Evolutionary conservation across 2,888 invertebrate species (phyloP), one percentile per base, ranked within the genome.

Genomic region (Anticlea derivata): DNA sequence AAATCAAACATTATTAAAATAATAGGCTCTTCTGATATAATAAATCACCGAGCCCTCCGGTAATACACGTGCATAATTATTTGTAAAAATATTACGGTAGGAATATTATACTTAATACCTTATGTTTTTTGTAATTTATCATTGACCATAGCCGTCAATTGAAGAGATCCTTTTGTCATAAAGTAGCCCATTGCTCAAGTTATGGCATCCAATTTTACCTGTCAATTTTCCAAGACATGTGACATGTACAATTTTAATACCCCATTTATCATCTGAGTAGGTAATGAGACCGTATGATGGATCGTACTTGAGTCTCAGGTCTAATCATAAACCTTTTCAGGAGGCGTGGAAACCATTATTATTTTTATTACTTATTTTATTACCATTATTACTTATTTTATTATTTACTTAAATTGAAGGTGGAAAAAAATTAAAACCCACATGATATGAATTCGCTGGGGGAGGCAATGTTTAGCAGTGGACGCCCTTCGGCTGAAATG

Each of bases 251-350:
- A 62, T 63, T 69, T 64, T 65, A 66, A 64, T 56, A 55, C 50
- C 50, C 68, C 68, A 74, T 80, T 75, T 64, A 78, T 82, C 78
- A 79, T 68, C 55, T 50, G 22, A 45, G 57, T n/a, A n/a, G n/a
- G n/a, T 74, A 76, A 79, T 73, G 71, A 75, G 71, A 63, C 56
- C 63, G 52, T 74, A 70, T 73, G 72, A 77, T 70, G 67, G 67
- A 76, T 45, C 17, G 27, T 39, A 40, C 13, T 7, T n/a, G 20
- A 12, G 13, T 17, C 7, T 24, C n/a, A 1, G 2, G 30, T 24
- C 33, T 46, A 40, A 45, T 24, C n/a, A 13, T 46, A 34, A 33
- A 34, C 44, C 50, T 58, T 29, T 29, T 39, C 31, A 43, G 30
- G 8, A 22, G 12, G 12, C n/a, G 7, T 17, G 5, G 5, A 33